phyloP scores from a whole-genome alignment of 2,888 invertebrate genomes.

The Andrena bicolor region DNA sequence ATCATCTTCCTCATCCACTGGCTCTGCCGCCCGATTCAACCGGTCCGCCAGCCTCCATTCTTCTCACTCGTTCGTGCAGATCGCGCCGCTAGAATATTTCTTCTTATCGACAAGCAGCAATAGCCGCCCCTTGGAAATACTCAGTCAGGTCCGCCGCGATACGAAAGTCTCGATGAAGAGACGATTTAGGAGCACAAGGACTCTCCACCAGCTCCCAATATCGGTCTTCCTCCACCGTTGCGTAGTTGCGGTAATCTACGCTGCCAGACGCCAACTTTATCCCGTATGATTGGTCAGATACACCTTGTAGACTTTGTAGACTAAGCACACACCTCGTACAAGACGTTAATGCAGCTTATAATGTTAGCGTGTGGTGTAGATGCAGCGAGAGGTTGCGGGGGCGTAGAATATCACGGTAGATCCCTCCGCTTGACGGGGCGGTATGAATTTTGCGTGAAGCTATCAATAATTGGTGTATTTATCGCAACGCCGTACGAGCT shows the following conservation, averaged over 20 bases:
- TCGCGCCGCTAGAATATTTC: slow-evolving; percentile 70
- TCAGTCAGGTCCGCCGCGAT: slow-evolving; percentile 28
- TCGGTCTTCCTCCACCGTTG: not conserved
- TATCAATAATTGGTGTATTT: slow-evolving; percentile 51
- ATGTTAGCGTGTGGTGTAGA: too few species aligned
- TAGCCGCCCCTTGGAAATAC: slow-evolving; percentile 61
- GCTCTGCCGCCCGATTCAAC: slow-evolving; percentile 44
- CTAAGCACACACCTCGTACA: too few species aligned
- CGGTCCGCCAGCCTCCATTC: slow-evolving; percentile 53
- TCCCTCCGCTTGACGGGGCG: slow-evolving; percentile 32
- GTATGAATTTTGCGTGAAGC: slow-evolving; percentile 37
- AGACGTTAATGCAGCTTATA: too few species aligned
- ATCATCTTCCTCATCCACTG: slow-evolving; percentile 67
- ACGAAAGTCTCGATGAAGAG: slow-evolving; percentile 49
- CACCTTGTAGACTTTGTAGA: too few species aligned
- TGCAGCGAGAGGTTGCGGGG: too few species aligned
- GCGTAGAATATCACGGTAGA: too few species aligned
- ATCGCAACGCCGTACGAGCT: slow-evolving; percentile 37
- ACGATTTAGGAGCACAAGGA: slow-evolving; percentile 47
- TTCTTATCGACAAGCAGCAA: slow-evolving; percentile 77
- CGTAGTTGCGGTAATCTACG: not conserved
- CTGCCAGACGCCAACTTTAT: not conserved
- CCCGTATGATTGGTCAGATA: too few species aligned
- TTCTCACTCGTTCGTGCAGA: slow-evolving; percentile 57
- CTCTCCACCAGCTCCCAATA: too few species aligned